These are phyloP conservation scores for Ganaspis sp. DNA, from an alignment of 1,140 invertebrate genomes.

Conservation along the genomic window DNA sequence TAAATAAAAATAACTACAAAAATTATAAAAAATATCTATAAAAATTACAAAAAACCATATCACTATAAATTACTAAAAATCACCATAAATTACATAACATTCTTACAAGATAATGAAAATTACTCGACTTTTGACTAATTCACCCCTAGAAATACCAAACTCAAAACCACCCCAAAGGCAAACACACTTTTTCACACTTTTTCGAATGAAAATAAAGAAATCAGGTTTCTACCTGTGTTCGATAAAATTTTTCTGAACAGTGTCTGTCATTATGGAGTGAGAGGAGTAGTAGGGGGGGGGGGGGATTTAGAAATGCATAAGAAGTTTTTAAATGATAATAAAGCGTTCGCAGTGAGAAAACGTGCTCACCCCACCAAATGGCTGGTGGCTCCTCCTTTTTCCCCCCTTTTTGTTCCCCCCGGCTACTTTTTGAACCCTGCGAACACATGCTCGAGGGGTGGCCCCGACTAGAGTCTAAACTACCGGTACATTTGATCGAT, in stretches of 20 bases:
- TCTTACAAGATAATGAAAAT: too few species aligned
- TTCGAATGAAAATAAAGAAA: neutral
- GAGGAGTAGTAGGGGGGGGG: neutral
- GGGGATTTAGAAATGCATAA: neutral
- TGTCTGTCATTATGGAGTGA: too few species aligned
- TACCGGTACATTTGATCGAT: conserved; percentile 14
- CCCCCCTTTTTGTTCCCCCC: neutral
- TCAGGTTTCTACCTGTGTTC: neutral
- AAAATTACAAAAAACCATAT: too few species aligned
- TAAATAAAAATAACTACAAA: too few species aligned
- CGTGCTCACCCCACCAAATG: conserved; percentile 7
- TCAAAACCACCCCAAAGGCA: too few species aligned
- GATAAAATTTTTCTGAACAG: too few species aligned
- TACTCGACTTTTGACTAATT: too few species aligned
- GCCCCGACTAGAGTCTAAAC: neutral
- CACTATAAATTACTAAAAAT: too few species aligned
- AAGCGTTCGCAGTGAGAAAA: neutral
- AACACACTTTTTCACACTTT: neutral
- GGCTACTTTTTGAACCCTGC: conserved; percentile 22
- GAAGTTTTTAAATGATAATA: conserved; percentile 2
- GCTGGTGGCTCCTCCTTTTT: conserved; percentile 1
- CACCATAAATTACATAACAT: too few species aligned
- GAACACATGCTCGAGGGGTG: conserved; percentile 26
- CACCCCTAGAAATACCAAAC: too few species aligned
- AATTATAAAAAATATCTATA: too few species aligned